These are phyloP conservation scores for Trachelus iudaicus DNA, from an alignment of 2,888 invertebrate species.

Conservation along the genomic window DNA sequence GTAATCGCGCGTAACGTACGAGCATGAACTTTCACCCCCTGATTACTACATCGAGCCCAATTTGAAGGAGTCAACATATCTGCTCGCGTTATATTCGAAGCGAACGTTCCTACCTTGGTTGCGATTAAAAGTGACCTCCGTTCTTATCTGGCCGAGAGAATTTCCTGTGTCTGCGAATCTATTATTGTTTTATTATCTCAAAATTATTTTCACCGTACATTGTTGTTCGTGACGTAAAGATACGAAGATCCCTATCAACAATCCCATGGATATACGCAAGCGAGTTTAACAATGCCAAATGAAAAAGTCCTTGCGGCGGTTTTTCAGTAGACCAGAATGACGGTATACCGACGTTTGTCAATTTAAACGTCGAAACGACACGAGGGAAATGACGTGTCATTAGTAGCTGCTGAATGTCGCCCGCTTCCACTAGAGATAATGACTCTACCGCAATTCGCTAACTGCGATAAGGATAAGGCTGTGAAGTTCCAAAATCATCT, in stretches of 20 bases:
- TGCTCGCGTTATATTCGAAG: too few species aligned
- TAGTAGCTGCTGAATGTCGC: constrained; percentile 9
- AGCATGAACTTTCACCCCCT: not conserved
- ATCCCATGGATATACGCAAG: not conserved
- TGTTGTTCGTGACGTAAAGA: not conserved
- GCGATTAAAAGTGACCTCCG: not conserved
- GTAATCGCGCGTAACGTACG: not conserved
- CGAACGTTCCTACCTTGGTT: too few species aligned
- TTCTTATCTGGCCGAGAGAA: not conserved
- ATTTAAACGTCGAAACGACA: constrained; percentile 44
- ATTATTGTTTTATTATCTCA: not conserved
- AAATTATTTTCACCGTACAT: not conserved
- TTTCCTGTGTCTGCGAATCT: not conserved
- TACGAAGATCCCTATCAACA: not conserved
- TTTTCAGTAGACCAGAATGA: constrained; percentile 18
- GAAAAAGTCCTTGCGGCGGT: constrained; percentile 44
- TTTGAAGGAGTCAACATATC: not conserved
- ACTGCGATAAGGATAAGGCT: not conserved
- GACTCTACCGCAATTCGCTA: not conserved
- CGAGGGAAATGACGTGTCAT: constrained; percentile 35
- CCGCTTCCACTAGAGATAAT: not conserved
- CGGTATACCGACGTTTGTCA: constrained; percentile 11
- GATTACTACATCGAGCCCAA: not conserved
- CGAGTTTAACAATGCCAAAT: constrained; percentile 38
- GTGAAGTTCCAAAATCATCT: not conserved